Base-by-base conservation (phyloP, 2,113 vertebrate genomes). In the Geococcyx californianus region DNA sequence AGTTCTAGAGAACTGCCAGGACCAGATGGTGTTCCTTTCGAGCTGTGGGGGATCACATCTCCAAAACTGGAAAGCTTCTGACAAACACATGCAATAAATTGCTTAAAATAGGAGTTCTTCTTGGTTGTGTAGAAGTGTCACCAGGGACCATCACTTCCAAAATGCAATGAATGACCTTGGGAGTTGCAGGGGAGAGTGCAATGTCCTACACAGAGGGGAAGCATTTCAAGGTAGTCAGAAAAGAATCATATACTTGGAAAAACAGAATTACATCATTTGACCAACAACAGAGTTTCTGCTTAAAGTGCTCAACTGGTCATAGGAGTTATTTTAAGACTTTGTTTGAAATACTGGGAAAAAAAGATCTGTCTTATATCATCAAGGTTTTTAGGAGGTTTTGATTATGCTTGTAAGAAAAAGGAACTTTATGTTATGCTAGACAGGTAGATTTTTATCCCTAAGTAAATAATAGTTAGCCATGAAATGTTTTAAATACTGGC, bases 21-120 rank as follows among this genome's bases (percentile, higher is more conserved):
- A 87, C 73, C 92, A 96, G 89, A 94, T 95, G 87, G 93, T 73
- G 40, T 44, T 96, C 66, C 49, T 92, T 69, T 76, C 40, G 91
- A 96, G 60, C 85, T 77, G 59, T 83, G 67, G 68, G 60, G 56
- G 67, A 75, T 81, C 91, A 91, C 87, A 58, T 62, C 60, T 95
- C 91, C 66, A 75, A 87, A 91, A 74, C 81, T 67, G 76, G 79
- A 94, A 89, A 73, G 13, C n/a, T 94, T 81, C 69, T 79, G 56
- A 78, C 47, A 95, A 91, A 95, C 76, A 86, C 66, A 84, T 70
- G 58, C 63, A 87, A 62, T 54, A 24, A 67, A 89, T 82, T 33
- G 74, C 74, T 91, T 90, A 93, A 95, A 94, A 94, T 33, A 92
- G 56, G 66, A 87, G 33, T 38, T 47, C 67, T 77, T 93, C 59